Evolutionary conservation across 2,888 invertebrate species (phyloP), one percentile per base, ranked within the genome.

Genomic region (Sinohyriopsis cumingii): DNA sequence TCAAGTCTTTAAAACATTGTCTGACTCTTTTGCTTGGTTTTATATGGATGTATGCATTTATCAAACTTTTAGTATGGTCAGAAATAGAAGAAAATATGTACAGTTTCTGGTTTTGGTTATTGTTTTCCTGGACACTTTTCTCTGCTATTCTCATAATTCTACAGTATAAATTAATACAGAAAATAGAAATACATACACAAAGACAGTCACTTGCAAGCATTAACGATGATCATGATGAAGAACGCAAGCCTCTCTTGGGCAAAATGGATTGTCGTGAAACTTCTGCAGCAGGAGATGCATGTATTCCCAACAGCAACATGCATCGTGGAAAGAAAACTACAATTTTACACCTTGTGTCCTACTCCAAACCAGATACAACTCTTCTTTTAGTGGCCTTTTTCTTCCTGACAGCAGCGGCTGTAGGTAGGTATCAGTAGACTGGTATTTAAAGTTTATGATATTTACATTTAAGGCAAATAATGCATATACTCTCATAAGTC

Each of bases 351-450:
- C 68, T 87, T 28, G 67, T 86, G 20, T 69, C 77, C 24, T 80
- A 81, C 62, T 84, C 85, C 6, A 75, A 70, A 63, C 80, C 83
- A 19, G 87, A 87, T 69, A 67, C 76, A 68, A 72, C 63, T 9
- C 74, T 79, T 25, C 64, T 86, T 45, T 12, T 72, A 1, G 54
- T 72, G 19, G 87, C 81, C 9, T 82, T 79, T 55, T 60, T 78
- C 12, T 82, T 84, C 63, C 74, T 84, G 6, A 61, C 76, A 5
- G 57, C 75, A 6, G 79, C 81, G 20, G 74, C 87, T 24, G 72
- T 77, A 63, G 84, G 87, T 85, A 76, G 59, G 76, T 71, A 33
- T 63, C 20, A 24, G 15, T 45, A 12, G 15, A 15, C 45, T 45
- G 45, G 45, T 45, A 45, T 15, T 45, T 15, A 45, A 45, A 45